Conservation (phyloP, 2,888 invertebrate genomes). For the Lepidochitona cinerea region DNA sequence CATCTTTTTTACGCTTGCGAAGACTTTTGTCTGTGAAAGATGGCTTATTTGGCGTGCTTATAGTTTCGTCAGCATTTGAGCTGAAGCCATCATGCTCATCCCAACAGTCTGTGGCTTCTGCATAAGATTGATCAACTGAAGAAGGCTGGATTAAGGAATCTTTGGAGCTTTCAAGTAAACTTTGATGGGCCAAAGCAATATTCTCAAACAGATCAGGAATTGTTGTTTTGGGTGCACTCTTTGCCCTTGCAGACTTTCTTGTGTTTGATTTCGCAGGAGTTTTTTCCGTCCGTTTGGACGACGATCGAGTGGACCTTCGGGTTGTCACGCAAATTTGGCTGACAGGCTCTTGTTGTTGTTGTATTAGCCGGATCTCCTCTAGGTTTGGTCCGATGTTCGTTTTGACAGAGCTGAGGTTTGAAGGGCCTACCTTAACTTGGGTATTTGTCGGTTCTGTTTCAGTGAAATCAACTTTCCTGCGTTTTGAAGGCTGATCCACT, state of each 20-base stretch:
- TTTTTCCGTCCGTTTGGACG: background rate
- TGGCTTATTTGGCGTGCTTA: background rate
- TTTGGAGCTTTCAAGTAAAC: background rate
- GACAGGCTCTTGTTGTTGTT: background rate
- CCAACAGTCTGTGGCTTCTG: constrained; percentile 45
- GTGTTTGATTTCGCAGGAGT: constrained; percentile 8
- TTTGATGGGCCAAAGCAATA: background rate
- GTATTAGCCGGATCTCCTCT: background rate
- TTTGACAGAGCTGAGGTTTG: background rate
- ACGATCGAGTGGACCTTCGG: constrained; percentile 16
- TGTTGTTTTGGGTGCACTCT: constrained; percentile 16
- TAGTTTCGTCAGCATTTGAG: background rate
- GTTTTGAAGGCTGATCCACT: constrained; percentile 52
- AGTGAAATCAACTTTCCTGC: constrained; percentile 49
- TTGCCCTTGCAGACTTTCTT: constrained; percentile 24
- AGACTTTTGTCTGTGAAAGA: background rate
- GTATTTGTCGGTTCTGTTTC: constrained; percentile 12
- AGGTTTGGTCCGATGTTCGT: background rate
- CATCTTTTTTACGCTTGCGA: background rate
- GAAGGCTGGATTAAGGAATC: background rate
- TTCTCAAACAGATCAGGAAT: background rate
- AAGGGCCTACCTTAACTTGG: background rate
- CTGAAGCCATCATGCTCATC: constrained; percentile 46
- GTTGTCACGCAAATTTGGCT: background rate
- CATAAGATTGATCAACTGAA: constrained; percentile 5